Evolutionary conservation across 2,888 invertebrate species (phyloP).

Genomic region (Drosophila mulleri): DNA sequence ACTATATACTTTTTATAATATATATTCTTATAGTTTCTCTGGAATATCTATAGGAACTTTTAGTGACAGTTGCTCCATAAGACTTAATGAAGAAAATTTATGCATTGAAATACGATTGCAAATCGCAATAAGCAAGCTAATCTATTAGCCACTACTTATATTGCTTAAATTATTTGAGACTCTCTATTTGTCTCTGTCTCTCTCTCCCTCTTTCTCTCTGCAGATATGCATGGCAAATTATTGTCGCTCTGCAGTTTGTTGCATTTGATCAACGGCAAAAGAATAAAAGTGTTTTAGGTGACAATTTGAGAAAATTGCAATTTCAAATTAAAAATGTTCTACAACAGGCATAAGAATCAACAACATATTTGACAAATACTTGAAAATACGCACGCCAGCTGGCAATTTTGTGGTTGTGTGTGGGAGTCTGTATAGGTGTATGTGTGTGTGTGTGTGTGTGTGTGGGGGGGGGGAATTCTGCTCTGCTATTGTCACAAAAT

Average conservation of each 20-base stretch:
- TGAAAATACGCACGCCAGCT: slow-evolving; percentile 5
- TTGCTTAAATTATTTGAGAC: not conserved
- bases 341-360: slow-evolving; percentile 36
- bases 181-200: not conserved
- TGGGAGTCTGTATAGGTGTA: slow-evolving; percentile 6
- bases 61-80: not conserved
- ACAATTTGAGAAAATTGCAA: slow-evolving; percentile 42
- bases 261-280: slow-evolving; percentile 1
- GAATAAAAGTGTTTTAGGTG: not conserved
- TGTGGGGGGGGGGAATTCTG: not conserved
- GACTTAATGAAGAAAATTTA: too few relatives aligned
- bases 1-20: too few relatives aligned
- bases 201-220: not conserved
- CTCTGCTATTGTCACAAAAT: slow-evolving; percentile 19
- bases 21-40: too few relatives aligned
- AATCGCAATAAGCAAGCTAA: slow-evolving; percentile 19
- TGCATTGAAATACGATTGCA: slow-evolving; percentile 6
- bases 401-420: slow-evolving; percentile 8
- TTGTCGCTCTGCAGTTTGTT: not conserved
- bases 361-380: slow-evolving; percentile 29
- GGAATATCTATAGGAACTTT: too few relatives aligned
- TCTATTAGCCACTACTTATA: slow-evolving; percentile 13
- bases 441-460: slow-evolving; percentile 10
- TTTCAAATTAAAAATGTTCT: slow-evolving; percentile 25
- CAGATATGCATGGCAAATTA: not conserved